These are phyloP conservation scores for Otocyon megalotis DNA, from an alignment of 2,113 vertebrate species.

Conservation along the genomic window DNA sequence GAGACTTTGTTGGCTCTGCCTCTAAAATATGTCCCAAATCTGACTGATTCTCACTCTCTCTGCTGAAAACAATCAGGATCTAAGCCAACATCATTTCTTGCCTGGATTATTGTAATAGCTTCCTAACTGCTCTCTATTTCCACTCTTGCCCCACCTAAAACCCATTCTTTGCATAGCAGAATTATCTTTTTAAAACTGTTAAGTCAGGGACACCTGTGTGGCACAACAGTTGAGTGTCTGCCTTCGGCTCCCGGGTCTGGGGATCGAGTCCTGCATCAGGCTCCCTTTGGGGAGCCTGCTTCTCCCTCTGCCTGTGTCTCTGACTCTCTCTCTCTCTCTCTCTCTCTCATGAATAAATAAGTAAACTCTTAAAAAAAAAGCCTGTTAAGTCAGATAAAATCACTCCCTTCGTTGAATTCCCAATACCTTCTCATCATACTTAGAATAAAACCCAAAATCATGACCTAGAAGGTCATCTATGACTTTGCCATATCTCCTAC, in stretches of 20 bases:
- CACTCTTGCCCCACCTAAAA: not conserved
- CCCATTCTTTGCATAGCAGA: not conserved
- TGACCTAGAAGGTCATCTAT: not conserved
- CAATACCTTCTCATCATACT: not conserved
- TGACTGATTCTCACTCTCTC: not conserved
- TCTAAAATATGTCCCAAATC: not conserved
- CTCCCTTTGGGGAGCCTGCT: too few relatives aligned
- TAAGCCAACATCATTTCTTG: not conserved
- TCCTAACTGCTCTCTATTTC: not conserved
- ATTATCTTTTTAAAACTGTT: not conserved
- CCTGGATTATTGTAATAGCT: not conserved
- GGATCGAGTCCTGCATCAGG: too few relatives aligned
- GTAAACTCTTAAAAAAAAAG: too few relatives aligned
- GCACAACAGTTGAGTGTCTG: too few relatives aligned
- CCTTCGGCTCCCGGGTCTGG: too few relatives aligned
- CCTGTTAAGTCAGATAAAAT: not conserved
- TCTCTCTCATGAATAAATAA: too few relatives aligned
- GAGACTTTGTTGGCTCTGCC: not conserved
- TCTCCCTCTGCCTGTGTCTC: too few relatives aligned
- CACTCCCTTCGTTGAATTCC: not conserved
- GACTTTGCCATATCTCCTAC: not conserved
- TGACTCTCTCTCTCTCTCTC: too few relatives aligned
- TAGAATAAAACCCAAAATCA: not conserved
- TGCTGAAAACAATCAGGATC: not conserved
- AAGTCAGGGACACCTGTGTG: too few relatives aligned